These are phyloP conservation scores for Hipposideros larvatus DNA, from an alignment of 2,797 vertebrate species.

Conservation along the genomic window DNA sequence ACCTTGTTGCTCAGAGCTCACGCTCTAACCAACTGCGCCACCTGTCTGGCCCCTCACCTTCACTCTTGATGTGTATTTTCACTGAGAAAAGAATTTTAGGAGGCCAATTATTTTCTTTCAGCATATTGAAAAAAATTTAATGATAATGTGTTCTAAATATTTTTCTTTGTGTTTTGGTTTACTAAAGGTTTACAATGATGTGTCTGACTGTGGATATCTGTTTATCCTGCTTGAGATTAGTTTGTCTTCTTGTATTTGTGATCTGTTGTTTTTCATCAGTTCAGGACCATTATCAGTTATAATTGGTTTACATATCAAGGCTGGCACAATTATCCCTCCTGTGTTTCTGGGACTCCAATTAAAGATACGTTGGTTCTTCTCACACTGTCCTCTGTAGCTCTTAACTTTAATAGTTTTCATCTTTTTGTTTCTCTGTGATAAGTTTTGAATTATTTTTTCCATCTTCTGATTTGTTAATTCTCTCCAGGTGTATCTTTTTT, in stretches of 20 bases:
- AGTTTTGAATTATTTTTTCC: conserved; percentile 22
- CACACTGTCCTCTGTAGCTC: background rate
- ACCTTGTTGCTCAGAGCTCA: no score
- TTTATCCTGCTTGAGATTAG: background rate
- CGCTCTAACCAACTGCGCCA: no score
- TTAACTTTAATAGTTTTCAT: background rate
- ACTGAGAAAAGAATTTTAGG: conserved; percentile 40
- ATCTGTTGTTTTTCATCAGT: background rate
- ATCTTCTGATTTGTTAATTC: background rate
- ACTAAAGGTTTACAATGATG: background rate
- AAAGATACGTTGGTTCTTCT: background rate
- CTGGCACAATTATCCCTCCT: background rate
- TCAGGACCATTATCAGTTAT: background rate
- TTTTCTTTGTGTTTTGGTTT: conserved; percentile 32
- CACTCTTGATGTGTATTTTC: background rate
- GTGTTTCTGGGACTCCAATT: background rate
- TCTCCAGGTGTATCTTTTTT: background rate
- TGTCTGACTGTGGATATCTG: background rate
- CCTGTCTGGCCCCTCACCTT: background rate
- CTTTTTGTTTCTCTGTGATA: background rate
- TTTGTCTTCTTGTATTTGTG: conserved; percentile 26
- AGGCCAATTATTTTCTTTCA: background rate
- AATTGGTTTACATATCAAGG: background rate
- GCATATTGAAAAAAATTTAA: background rate
- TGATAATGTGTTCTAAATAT: background rate